Evolutionary conservation across 2,888 invertebrate genomes (phyloP), one percentile per base, ranked within the genome.

Genomic region (Teleogryllus oceanicus): DNA sequence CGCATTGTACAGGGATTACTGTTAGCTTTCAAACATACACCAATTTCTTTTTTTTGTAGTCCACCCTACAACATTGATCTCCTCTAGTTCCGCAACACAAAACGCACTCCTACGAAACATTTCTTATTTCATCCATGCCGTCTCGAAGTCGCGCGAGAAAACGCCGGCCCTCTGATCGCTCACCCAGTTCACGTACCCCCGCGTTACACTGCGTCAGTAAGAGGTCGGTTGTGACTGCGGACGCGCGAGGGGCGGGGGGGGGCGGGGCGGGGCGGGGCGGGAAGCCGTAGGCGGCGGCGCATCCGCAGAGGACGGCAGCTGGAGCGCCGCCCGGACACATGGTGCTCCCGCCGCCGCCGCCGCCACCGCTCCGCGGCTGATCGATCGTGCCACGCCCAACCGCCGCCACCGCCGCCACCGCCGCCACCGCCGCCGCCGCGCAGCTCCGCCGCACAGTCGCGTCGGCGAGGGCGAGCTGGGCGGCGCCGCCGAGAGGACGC

Each of bases 301-400:
- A 62, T 18, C 62, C 13, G 62, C 13, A n/a, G n/a, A 62, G 62
- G 62, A 62, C 62, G 62, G 62, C 62, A 62, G 62, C 62, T 62
- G 62, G 62, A 62, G n/a, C 16, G 8, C 16, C 62, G 62, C 62
- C 62, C 62, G 62, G 62, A 62, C 62, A 62, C 62, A 62, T 62
- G 62, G 62, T 62, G 62, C 62, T 62, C 62, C n/a, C 62, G 62
- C n/a, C n/a, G 62, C 62, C 62, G 11, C 51, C 62, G 62, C 18
- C 18, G 62, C 62, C 62, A 16, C 62, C 62, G 62, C 62, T 12
- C 62, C 62, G 62, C 62, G 62, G 62, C 62, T 62, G 4, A 80
- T 81, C 81, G 80, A 81, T 81, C 79, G 20, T 79, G 79, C 81
- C 81, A 80, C 80, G 80, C 82, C 80, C 82, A 81, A 79, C 82